Evolutionary conservation across 2,797 vertebrate genomes (phyloP).

Genomic region (Atherinosoma microstoma): DNA sequence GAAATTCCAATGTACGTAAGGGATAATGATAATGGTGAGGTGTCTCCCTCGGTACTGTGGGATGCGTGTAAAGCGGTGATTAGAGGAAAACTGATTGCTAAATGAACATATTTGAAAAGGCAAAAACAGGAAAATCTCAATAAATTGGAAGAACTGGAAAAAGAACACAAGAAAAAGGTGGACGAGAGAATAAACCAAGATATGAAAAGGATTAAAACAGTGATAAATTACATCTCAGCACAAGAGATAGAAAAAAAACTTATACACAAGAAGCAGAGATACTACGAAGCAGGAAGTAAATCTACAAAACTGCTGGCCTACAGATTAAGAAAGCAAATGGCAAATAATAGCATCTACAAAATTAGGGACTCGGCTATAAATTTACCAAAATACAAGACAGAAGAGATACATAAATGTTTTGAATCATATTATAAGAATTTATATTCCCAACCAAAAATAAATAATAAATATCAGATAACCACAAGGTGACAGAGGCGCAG

Average conservation of each 20-base stretch:
- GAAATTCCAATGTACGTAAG: too few species aligned
- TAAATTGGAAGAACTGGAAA: neutral
- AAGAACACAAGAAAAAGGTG: neutral
- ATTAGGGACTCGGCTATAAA: neutral
- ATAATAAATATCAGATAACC: neutral
- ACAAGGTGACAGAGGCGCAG: neutral
- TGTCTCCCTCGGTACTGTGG: neutral
- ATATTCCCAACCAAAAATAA: too few species aligned
- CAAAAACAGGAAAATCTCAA: neutral
- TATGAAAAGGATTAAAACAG: neutral
- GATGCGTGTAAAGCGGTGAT: neutral
- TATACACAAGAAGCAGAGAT: neutral
- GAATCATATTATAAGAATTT: too few species aligned
- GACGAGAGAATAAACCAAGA: too few species aligned
- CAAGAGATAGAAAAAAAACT: neutral
- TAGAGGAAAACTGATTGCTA: neutral
- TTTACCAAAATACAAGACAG: neutral
- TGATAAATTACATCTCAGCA: neutral
- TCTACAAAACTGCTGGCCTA: neutral
- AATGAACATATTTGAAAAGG: neutral
- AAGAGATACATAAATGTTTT: neutral
- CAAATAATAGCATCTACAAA: neutral
- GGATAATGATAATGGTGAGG: neutral
- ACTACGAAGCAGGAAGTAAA: neutral
- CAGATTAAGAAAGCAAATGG: neutral